Evolutionary conservation across 2,888 invertebrate genomes (phyloP).

Genomic region (Torymus auratus): DNA sequence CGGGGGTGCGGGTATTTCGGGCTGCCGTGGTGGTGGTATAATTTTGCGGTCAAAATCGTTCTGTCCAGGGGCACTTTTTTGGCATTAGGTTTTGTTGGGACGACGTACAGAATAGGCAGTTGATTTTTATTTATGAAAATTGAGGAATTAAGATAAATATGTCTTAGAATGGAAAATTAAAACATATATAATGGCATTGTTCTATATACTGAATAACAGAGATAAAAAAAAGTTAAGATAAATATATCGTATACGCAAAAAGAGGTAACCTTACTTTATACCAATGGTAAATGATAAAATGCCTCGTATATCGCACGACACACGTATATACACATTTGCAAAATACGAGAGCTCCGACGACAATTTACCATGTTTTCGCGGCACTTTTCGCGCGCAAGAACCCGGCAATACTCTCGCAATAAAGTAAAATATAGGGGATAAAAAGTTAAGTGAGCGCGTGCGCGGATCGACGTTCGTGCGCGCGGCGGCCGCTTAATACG

Average conservation of each 20-base stretch:
- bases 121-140: too few relatives aligned
- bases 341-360: conserved; percentile 12
- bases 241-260: too few relatives aligned
- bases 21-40: conserved; percentile 24
- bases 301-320: not conserved
- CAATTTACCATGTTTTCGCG: conserved; percentile 4
- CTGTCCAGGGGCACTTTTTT: not conserved
- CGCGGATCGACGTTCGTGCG: not conserved
- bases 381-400: not conserved
- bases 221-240: too few relatives aligned
- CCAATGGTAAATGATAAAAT: too few relatives aligned
- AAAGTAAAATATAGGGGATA: conserved; percentile 39
- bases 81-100: too few relatives aligned
- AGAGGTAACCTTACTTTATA: too few relatives aligned
- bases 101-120: too few relatives aligned
- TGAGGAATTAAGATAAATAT: too few relatives aligned
- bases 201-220: too few relatives aligned
- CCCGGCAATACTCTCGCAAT: conserved; percentile 24
- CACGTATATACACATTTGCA: not conserved
- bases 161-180: too few relatives aligned
- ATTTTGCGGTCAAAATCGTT: conserved; percentile 15
- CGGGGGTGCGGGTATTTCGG: not conserved
- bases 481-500: conserved; percentile 27
- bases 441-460: not conserved
- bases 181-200: too few relatives aligned